Conservation (phyloP, 2,113 vertebrate species). For the Muscicapa adusta region DNA sequence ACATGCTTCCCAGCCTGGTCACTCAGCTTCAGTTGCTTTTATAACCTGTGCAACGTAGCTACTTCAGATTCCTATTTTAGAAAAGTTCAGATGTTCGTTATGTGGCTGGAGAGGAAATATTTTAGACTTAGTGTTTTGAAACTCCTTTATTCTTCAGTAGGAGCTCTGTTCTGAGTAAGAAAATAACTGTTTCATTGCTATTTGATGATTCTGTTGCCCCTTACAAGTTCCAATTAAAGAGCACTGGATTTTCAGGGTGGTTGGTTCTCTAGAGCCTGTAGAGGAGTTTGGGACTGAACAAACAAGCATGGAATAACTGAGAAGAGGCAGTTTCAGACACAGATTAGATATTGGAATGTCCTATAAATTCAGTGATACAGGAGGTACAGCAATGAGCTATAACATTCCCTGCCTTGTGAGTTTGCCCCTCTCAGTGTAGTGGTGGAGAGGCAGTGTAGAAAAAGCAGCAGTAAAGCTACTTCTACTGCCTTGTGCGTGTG, state of each 20-base stretch:
- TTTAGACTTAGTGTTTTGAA: not conserved
- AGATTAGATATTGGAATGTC: not conserved
- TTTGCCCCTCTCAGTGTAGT: not conserved
- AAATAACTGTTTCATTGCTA: not conserved
- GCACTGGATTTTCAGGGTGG: not conserved
- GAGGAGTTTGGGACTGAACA: not conserved
- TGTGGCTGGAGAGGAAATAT: not conserved
- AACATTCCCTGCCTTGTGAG: not conserved
- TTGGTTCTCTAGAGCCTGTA: not conserved
- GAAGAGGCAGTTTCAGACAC: not conserved
- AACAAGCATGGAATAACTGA: rapidly evolving
- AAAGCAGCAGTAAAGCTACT: not conserved
- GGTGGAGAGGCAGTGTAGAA: not conserved
- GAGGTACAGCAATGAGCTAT: not conserved
- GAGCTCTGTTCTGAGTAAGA: not conserved
- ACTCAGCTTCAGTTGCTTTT: not conserved
- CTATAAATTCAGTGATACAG: not conserved
- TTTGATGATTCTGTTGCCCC: not conserved
- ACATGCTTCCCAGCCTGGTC: not conserved
- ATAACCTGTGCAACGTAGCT: not conserved
- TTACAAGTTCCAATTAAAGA: not conserved
- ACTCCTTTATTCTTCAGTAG: not conserved
- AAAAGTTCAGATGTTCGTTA: not conserved
- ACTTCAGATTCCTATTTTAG: not conserved
- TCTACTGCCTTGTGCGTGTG: not conserved